Evolutionary conservation across 2,888 invertebrate genomes (phyloP).

Genomic region (Smittia aterrima): DNA sequence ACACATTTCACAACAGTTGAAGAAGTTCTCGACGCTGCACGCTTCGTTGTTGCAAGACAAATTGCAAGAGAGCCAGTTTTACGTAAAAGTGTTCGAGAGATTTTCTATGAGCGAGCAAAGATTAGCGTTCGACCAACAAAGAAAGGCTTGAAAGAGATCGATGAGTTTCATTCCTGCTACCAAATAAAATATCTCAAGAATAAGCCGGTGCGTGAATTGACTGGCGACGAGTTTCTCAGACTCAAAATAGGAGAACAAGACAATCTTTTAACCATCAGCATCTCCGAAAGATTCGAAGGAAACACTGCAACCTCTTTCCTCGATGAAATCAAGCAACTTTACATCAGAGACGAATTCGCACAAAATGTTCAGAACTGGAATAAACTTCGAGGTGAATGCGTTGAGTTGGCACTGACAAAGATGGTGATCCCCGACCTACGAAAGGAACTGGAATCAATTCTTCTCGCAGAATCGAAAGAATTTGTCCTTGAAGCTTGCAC

Average conservation of each 20-base stretch:
- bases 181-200: constrained; percentile 86
- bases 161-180: constrained; percentile 87
- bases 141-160: constrained; percentile 90
- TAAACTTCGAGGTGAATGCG: constrained; percentile 78
- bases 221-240: constrained; percentile 87
- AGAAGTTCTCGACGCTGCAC: constrained; percentile 85
- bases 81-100: constrained; percentile 78
- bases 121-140: constrained; percentile 80
- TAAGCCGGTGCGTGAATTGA: constrained; percentile 86
- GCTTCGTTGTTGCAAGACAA: constrained; percentile 93
- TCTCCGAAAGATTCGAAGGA: constrained; percentile 76
- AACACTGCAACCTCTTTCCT: constrained; percentile 72
- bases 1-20: constrained; percentile 67
- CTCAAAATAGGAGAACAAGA: constrained; percentile 78
- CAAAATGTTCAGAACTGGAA: constrained; percentile 96
- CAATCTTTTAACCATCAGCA: constrained; percentile 68
- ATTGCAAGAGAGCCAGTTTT: constrained; percentile 88
- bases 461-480: constrained; percentile 85
- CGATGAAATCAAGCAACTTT: constrained; percentile 79
- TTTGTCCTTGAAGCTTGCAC: constrained; percentile 80
- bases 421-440: constrained; percentile 87
- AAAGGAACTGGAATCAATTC: constrained; percentile 75
- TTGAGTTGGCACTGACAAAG: constrained; percentile 81
- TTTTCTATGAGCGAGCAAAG: constrained; percentile 84
- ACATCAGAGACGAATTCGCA: constrained; percentile 83